Evolutionary conservation across 92 coral and sea anemone species (phyloP).

Genomic region (Epizoanthus scotinus): DNA sequence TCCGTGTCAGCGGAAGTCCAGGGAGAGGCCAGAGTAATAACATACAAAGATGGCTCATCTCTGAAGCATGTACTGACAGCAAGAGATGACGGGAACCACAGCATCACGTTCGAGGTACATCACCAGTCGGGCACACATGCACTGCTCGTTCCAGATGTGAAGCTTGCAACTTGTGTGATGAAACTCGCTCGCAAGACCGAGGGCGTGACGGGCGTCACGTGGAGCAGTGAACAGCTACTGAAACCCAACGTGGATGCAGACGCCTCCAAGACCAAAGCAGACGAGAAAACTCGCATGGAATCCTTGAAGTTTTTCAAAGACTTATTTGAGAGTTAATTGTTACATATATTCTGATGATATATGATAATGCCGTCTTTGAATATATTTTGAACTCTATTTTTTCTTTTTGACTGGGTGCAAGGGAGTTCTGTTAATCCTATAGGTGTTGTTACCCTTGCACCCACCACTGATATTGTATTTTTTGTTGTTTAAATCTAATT

Average conservation of each 20-base stretch:
- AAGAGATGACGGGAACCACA: slow-evolving; percentile 10
- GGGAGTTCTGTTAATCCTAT: too few species aligned
- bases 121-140: slow-evolving; percentile 26
- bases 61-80: slow-evolving; percentile 26
- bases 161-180: slow-evolving; percentile 21
- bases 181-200: slow-evolving; percentile 19
- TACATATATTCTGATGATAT: too few species aligned
- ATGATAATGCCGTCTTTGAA: too few species aligned
- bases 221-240: slow-evolving; percentile 34
- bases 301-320: slow-evolving; percentile 31
- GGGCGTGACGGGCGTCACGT: slow-evolving; percentile 11
- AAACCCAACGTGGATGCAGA: not conserved
- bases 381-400: too few species aligned
- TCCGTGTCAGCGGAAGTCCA: slow-evolving; percentile 16
- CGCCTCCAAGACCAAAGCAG: slow-evolving; percentile 2
- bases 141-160: slow-evolving; percentile 14
- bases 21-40: slow-evolving; percentile 34
- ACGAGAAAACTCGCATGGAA: slow-evolving; percentile 29
- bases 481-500: too few species aligned
- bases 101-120: slow-evolving; percentile 32
- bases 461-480: too few species aligned
- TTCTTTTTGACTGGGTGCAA: too few species aligned
- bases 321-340: slow-evolving; percentile 30
- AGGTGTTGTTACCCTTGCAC: too few species aligned
- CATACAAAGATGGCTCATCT: slow-evolving; percentile 33